Percentiles rank a stretch among this genome's conserved stretches.
These are phyloP conservation scores for Apodemus agrarius DNA, from an alignment of 2,797 vertebrate genomes.

Conservation along the genomic window DNA sequence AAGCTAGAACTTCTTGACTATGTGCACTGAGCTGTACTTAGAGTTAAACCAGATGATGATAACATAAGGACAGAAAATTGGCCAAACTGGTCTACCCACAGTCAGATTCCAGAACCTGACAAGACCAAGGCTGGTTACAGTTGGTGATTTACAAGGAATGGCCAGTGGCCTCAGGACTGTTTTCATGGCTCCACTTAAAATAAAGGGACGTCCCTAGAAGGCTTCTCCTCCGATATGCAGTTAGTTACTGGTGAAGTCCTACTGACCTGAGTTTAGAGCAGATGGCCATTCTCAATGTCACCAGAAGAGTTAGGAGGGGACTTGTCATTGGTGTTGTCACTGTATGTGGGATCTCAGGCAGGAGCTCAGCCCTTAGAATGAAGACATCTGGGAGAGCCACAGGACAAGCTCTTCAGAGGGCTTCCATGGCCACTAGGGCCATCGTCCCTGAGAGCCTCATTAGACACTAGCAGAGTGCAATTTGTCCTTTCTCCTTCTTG, in stretches of 20 bases:
- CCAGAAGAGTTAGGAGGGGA: background rate
- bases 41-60: background rate
- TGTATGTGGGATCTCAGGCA: background rate
- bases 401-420: background rate
- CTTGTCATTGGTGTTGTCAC: background rate
- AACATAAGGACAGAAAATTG: background rate
- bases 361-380: rapidly evolving
- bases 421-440: background rate
- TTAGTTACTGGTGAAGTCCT: background rate
- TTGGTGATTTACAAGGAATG: background rate
- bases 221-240: background rate
- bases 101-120: background rate
- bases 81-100: background rate
- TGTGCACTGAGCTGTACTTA: background rate
- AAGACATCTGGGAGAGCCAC: background rate
- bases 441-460: conserved; percentile 53
- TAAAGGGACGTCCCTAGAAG: background rate
- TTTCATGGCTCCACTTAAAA: background rate
- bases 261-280: background rate
- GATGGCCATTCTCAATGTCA: background rate
- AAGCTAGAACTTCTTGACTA: background rate
- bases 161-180: background rate
- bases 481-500: background rate
- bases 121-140: too few relatives aligned
- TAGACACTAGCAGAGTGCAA: conserved; percentile 14